Percentiles rank a stretch among this genome's conserved stretches.
Conservation (phyloP, 2,113 vertebrate species). For the Petaurus breviceps region DNA sequence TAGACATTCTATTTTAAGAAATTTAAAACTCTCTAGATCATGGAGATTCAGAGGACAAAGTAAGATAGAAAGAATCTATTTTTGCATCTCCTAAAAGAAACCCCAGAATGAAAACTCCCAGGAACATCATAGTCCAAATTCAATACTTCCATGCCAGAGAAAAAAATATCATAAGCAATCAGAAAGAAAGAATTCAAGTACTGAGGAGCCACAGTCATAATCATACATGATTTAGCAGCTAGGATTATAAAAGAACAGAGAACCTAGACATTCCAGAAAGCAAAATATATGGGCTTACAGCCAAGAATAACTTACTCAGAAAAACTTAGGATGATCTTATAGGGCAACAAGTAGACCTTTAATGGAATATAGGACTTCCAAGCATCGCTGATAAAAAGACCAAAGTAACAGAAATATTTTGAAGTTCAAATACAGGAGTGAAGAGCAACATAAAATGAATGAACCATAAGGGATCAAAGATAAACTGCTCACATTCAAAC, state of each 20-base stretch:
- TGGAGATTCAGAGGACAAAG: too few species aligned
- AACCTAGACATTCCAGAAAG: background rate
- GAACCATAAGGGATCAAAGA: too few species aligned
- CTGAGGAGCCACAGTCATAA: background rate
- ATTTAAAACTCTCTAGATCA: too few species aligned
- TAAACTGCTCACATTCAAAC: too few species aligned
- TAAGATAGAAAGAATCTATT: background rate
- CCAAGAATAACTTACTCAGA: background rate
- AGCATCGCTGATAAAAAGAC: background rate
- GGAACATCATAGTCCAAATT: background rate
- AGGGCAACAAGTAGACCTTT: background rate
- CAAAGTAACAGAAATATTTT: too few species aligned
- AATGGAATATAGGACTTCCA: background rate
- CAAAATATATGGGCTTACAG: background rate
- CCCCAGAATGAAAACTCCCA: background rate
- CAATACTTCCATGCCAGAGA: background rate
- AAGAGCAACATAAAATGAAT: too few species aligned
- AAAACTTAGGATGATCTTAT: background rate
- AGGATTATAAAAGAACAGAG: background rate
- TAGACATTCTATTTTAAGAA: too few species aligned
- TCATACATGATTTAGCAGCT: background rate
- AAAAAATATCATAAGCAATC: background rate
- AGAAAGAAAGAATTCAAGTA: background rate
- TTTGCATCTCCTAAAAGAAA: background rate
- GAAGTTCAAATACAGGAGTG: too few species aligned